Evolutionary conservation across 1,140 invertebrate species (phyloP).

Genomic region (Drosophila nigromelanica): DNA sequence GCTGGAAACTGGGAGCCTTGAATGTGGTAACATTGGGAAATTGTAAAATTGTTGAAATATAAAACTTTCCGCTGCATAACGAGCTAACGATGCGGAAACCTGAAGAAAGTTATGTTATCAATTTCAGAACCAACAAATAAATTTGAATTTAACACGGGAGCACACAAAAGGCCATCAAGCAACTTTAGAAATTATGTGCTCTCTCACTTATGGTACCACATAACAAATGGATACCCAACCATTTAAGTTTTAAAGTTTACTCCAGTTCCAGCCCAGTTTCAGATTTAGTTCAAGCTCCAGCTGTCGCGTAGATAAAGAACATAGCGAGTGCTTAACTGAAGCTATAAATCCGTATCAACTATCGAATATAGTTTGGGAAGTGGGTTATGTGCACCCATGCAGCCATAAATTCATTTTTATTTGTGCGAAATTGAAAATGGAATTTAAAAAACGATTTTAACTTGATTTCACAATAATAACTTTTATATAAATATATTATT

Average conservation of each 20-base stretch:
- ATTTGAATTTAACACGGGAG: constrained; percentile 77
- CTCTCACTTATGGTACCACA: constrained; percentile 15
- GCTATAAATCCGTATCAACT: constrained; percentile 18
- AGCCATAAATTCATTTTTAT: constrained; percentile 17
- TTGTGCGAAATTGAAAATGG: neutral
- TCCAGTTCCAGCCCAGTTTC: neutral
- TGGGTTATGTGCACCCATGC: neutral
- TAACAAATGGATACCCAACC: neutral
- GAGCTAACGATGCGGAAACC: constrained; percentile 83
- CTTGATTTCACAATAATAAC: no score
- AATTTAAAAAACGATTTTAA: neutral
- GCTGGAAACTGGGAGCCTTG: neutral
- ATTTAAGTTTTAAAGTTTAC: constrained; percentile 27
- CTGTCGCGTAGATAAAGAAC: constrained; percentile 1
- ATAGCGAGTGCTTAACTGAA: constrained; percentile 5
- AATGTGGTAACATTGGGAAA: constrained; percentile 34
- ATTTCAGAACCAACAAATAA: constrained; percentile 83
- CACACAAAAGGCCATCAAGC: constrained; percentile 38
- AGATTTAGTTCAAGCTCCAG: neutral
- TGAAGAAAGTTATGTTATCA: constrained; percentile 83
- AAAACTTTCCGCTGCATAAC: constrained; percentile 83
- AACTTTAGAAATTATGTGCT: constrained; percentile 40
- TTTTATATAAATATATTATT: no score
- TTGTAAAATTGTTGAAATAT: constrained; percentile 80
- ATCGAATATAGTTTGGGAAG: constrained; percentile 13